Percentiles rank a stretch among this genome's conserved stretches.
phyloP scores from a whole-genome alignment of 2,888 invertebrate species.

The Acanthosepion pharaonis region DNA sequence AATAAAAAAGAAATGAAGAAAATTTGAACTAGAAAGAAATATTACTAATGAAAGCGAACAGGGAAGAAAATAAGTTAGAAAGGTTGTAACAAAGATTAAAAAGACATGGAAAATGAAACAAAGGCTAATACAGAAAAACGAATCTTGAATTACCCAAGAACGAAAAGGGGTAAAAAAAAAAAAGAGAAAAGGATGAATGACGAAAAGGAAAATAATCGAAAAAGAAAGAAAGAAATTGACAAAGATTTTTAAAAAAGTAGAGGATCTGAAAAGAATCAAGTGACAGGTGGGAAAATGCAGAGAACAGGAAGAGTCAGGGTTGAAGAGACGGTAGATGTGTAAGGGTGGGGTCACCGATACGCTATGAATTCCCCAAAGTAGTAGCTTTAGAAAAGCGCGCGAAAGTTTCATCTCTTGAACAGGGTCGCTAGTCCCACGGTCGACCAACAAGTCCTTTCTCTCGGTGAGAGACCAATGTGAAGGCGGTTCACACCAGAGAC shows the following conservation, averaged over 20 bases:
- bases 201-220: not conserved
- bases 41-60: too few species aligned
- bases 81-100: not conserved
- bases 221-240: not conserved
- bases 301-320: not conserved
- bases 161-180: not conserved
- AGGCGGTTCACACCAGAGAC: conserved; percentile 21
- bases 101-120: not conserved
- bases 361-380: conserved; percentile 12
- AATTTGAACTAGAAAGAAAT: too few species aligned
- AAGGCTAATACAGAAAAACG: not conserved
- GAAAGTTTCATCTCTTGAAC: not conserved
- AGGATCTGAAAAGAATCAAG: not conserved
- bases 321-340: not conserved
- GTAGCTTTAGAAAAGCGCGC: not conserved
- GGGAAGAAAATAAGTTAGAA: too few species aligned
- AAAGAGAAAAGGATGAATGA: not conserved
- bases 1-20: not conserved
- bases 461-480: not conserved
- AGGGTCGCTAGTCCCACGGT: not conserved
- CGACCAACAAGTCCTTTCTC: not conserved
- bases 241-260: not conserved
- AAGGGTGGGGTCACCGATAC: not conserved
- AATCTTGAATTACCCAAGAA: not conserved
- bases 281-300: not conserved